phyloP scores from a whole-genome alignment of 2,888 invertebrate genomes.

The Caenorhabditis sp. region DNA sequence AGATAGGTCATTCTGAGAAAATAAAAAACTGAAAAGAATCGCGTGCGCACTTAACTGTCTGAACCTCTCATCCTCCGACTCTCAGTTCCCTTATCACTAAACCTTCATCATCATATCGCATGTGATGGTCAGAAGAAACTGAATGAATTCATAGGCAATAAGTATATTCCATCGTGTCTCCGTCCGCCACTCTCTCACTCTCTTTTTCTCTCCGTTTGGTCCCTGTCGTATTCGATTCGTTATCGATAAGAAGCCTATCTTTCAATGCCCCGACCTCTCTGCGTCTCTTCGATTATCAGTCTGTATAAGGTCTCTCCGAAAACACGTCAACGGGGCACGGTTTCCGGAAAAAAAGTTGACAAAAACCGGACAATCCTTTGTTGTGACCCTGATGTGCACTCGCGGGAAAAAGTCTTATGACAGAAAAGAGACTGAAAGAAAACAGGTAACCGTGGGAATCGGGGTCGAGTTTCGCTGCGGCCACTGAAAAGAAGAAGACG shows the following conservation, averaged over 20 bases:
- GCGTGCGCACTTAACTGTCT: constrained; percentile 24
- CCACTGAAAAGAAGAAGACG: constrained; percentile 4
- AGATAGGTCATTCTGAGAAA: constrained; percentile 4
- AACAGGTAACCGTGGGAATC: constrained; percentile 57
- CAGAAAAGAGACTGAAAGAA: constrained; percentile 9
- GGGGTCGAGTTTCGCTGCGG: constrained; percentile 27
- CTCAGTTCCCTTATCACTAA: constrained; percentile 21
- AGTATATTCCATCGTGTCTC: constrained; percentile 1
- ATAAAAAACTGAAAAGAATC: constrained; percentile 12
- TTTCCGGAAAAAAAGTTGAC: constrained; percentile 1
- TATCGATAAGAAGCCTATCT: constrained; percentile 11
- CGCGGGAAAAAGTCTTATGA: constrained; percentile 1
- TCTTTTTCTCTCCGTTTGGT: neutral
- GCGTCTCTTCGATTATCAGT: neutral
- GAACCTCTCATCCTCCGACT: neutral
- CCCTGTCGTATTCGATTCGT: neutral
- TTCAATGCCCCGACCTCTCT: constrained; percentile 8
- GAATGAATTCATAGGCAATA: constrained; percentile 16
- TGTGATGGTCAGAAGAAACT: constrained; percentile 19
- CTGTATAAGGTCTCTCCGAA: neutral
- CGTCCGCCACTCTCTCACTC: constrained; percentile 3
- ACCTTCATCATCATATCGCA: constrained; percentile 36
- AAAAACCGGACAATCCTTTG: constrained; percentile 17
- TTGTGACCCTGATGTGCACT: constrained; percentile 18
- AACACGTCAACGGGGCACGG: constrained; percentile 2